Evolutionary conservation across 1,140 invertebrate genomes (phyloP).

Genomic region (Zaprionus inermis): DNA sequence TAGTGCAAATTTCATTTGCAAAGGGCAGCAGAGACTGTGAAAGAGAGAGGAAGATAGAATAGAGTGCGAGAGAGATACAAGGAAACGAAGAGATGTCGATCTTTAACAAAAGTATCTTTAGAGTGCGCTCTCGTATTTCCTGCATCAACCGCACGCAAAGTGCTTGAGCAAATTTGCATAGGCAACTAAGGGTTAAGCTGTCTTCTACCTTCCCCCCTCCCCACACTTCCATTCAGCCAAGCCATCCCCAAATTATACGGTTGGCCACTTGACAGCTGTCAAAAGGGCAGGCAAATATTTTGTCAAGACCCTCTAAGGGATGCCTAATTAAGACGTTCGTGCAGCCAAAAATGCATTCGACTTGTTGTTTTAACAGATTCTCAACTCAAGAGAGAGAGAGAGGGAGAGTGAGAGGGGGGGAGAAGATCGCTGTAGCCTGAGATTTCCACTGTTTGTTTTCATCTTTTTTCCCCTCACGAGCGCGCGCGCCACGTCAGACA

Average conservation of each 20-base stretch:
- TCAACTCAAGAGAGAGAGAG: constrained; percentile 41
- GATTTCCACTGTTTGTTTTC: constrained; percentile 50
- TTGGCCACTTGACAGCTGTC: constrained; percentile 79
- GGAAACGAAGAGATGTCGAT: background rate
- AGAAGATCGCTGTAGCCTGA: constrained; percentile 3
- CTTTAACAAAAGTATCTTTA: constrained; percentile 37
- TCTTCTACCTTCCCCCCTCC: constrained; percentile 1
- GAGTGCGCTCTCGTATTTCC: constrained; percentile 38
- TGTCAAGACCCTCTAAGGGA: constrained; percentile 51
- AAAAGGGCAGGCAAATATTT: constrained; percentile 77
- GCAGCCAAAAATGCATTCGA: constrained; percentile 52
- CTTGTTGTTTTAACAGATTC: constrained; percentile 76
- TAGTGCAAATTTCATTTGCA: constrained; percentile 74
- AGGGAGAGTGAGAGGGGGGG: background rate
- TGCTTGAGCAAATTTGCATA: constrained; percentile 72
- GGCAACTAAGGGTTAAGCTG: constrained; percentile 30
- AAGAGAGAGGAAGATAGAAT: background rate
- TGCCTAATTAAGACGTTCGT: constrained; percentile 72
- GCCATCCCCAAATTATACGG: constrained; percentile 57
- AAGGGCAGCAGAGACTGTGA: background rate
- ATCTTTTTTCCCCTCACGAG: constrained; percentile 51
- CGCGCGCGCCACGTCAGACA: constrained; percentile 69
- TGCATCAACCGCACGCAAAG: constrained; percentile 58
- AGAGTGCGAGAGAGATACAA: background rate
- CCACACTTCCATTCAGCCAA: background rate